Conservation (phyloP, 2,113 vertebrate genomes). For the Eclectus roratus region DNA sequence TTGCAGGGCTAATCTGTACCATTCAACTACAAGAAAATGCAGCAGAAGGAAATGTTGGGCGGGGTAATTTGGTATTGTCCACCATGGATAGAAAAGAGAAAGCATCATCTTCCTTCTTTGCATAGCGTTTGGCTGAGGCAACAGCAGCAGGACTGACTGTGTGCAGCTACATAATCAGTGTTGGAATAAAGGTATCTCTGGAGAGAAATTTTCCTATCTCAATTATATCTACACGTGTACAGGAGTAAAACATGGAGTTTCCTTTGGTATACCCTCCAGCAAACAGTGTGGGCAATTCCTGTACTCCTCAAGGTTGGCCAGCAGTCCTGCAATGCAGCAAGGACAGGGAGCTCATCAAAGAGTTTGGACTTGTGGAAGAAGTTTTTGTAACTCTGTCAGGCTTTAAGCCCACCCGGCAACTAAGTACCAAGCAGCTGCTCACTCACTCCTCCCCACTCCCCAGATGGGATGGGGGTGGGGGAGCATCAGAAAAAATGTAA, state of each 20-base stretch:
- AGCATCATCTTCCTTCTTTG: neutral
- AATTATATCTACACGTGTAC: neutral
- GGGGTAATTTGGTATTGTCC: neutral
- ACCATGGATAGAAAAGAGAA: neutral
- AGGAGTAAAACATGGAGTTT: neutral
- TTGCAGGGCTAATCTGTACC: neutral
- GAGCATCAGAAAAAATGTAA: neutral
- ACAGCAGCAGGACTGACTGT: neutral
- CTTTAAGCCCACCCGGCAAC: neutral
- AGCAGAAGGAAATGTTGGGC: neutral
- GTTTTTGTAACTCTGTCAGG: neutral
- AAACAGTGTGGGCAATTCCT: neutral
- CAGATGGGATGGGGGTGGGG: neutral
- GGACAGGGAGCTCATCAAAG: neutral
- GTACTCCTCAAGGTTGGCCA: fast-evolving
- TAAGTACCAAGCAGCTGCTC: neutral
- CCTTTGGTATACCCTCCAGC: neutral
- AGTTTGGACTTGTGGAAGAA: neutral
- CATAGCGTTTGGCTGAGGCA: neutral
- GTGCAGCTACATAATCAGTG: neutral
- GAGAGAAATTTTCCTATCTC: neutral
- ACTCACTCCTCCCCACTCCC: neutral
- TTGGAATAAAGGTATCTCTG: neutral
- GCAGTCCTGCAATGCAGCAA: neutral
- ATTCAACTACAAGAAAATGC: neutral